Evolutionary conservation across 2,113 vertebrate genomes (phyloP).

Genomic region (Pachypanchax playfairii): DNA sequence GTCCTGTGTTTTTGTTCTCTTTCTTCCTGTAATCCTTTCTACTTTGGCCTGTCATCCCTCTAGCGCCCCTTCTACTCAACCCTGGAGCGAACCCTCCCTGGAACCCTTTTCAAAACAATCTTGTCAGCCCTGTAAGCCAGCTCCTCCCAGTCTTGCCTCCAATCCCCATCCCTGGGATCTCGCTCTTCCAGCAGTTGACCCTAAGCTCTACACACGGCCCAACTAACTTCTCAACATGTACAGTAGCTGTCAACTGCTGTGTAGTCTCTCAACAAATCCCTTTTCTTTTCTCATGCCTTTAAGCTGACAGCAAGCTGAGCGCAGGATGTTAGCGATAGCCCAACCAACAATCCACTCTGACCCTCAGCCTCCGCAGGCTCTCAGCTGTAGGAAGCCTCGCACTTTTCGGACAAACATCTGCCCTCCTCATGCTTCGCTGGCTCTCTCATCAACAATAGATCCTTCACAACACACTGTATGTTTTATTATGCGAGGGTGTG

Average conservation of each 20-base stretch:
- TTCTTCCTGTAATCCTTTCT: neutral
- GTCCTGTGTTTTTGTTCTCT: neutral
- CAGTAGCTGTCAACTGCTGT: neutral
- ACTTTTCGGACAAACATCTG: conserved; percentile 4
- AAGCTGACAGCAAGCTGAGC: neutral
- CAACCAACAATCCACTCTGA: neutral
- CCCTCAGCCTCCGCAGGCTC: neutral
- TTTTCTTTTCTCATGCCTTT: neutral
- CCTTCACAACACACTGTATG: neutral
- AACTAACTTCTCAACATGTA: neutral
- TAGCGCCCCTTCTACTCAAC: neutral
- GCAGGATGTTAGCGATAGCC: neutral
- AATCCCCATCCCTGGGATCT: neutral
- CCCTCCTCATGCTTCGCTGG: neutral
- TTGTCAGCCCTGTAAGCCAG: neutral
- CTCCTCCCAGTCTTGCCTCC: neutral
- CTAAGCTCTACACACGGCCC: neutral
- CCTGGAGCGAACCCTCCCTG: too few species aligned
- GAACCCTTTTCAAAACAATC: neutral
- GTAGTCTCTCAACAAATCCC: neutral
- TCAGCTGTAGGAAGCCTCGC: neutral
- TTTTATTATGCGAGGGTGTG: conserved; percentile 12
- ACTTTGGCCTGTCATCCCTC: neutral
- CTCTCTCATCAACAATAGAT: neutral
- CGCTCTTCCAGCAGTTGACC: neutral